Evolutionary conservation across 2,797 vertebrate species (phyloP).

Genomic region (Neostethus bicornis): DNA sequence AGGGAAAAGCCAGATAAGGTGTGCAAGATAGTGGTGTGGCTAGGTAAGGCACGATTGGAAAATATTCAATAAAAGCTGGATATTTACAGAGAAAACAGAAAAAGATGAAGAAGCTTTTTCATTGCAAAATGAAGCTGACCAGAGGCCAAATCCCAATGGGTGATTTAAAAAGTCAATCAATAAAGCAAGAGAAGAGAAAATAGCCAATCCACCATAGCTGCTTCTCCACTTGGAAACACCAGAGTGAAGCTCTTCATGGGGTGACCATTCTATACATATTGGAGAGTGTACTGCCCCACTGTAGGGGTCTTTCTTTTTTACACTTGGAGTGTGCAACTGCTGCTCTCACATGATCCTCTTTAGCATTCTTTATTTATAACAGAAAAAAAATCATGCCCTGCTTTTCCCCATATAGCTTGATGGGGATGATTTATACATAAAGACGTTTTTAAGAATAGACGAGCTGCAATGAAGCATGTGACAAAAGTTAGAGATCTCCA

Average conservation of each 20-base stretch:
- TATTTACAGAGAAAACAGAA: conserved; percentile 17
- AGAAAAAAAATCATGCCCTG: conserved; percentile 4
- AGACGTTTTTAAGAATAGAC: conserved; percentile 58
- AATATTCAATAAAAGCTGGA: neutral
- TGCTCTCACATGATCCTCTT: conserved; percentile 21
- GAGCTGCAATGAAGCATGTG: conserved; percentile 43
- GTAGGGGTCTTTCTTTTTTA: conserved; percentile 32
- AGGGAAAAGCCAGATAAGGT: conserved; percentile 23
- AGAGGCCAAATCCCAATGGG: conserved; percentile 56
- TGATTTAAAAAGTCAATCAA: conserved; percentile 67
- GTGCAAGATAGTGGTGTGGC: conserved; percentile 2
- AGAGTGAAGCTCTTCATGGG: conserved; percentile 40
- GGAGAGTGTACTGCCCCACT: conserved; percentile 51
- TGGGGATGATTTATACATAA: conserved; percentile 61
- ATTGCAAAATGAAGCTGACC: conserved; percentile 39
- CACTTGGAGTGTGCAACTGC: conserved; percentile 26
- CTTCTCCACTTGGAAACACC: conserved; percentile 53
- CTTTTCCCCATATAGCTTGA: conserved; percentile 36
- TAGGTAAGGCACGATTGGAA: conserved; percentile 20
- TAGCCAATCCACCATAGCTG: conserved; percentile 40
- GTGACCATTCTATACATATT: conserved; percentile 53
- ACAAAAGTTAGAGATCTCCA: conserved; percentile 41
- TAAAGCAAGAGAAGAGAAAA: conserved; percentile 59
- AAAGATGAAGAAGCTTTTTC: conserved; percentile 10
- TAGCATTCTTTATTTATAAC: conserved; percentile 9